Base-by-base conservation (phyloP, 2,113 vertebrate genomes). In the Stigmatopora nigra region DNA sequence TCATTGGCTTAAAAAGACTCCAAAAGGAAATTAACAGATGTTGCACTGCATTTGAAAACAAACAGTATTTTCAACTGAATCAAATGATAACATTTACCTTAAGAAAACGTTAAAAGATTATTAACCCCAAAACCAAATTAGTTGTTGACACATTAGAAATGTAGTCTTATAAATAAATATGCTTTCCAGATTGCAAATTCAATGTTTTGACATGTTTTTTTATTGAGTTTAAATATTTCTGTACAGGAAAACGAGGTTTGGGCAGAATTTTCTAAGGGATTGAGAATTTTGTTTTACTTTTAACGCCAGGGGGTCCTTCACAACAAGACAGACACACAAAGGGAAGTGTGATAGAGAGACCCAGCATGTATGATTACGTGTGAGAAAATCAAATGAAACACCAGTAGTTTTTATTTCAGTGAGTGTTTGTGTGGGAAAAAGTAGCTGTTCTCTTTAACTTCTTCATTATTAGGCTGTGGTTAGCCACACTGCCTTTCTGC, bases 401-500 rank as follows among this genome's bases (percentile, higher is more conserved):
- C 22, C 52, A 8, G 25, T 64, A 44, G 67, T n/a, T 64, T 31
- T 64, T 25, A 51, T 13, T 51, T 64, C 12, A 19, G 48, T 19
- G 62, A 20, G 62, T 19, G 47, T 19, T 31, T 64, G 31, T 35
- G 45, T 45, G 46, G 45, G 52, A 69, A 65, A 62, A 51, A 52
- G 57, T 44, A 68, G 13, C 11, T 45, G 48, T 70, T 69, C 59
- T 53, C 49, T 68, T 73, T 64, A 68, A 73, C 70, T 71, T 80
- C 69, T 74, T 80, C 80, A 67, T 69, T 70, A 76, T 20, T 75
- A 68, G 71, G 69, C 67, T 75, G 67, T 67, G 65, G 78, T 78
- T 77, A 57, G 59, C 66, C 63, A 57, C 62, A 61, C 70, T 70
- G 71, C 79, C 61, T 56, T 68, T 68, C 67, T 76, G 79, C 76